Conservation (phyloP, 2,113 vertebrate species). For the Cynoglossus semilaevis region DNA sequence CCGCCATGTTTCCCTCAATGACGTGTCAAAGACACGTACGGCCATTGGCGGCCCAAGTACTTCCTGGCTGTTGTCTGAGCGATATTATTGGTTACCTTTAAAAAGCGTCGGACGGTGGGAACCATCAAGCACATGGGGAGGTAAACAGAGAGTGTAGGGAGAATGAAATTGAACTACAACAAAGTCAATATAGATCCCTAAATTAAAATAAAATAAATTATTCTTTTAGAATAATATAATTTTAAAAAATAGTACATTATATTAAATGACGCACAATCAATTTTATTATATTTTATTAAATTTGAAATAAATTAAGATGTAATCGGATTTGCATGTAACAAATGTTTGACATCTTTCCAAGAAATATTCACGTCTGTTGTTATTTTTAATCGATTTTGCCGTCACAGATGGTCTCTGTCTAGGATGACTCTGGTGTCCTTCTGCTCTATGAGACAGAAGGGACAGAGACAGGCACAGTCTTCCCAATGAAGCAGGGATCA, state of each 20-base stretch:
- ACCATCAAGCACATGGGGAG: constrained; percentile 33
- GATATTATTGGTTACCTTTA: constrained; percentile 51
- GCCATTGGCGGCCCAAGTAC: constrained; percentile 54
- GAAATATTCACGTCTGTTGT: not conserved
- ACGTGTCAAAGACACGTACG: not conserved
- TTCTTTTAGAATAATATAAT: too few relatives aligned
- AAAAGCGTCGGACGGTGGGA: constrained; percentile 19
- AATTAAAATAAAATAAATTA: too few relatives aligned
- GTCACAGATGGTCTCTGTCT: constrained; percentile 49
- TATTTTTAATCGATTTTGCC: not conserved
- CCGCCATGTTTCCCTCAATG: constrained; percentile 71
- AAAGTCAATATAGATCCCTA: not conserved
- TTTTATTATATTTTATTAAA: too few relatives aligned
- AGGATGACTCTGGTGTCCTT: constrained; percentile 33
- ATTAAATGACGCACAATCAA: too few relatives aligned
- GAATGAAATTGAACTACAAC: not conserved
- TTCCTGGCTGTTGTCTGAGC: not conserved
- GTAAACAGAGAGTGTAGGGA: constrained; percentile 40
- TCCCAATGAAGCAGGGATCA: constrained; percentile 21
- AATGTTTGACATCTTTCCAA: not conserved
- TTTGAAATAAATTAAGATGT: too few relatives aligned
- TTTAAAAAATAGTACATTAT: too few relatives aligned
- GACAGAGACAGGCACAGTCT: constrained; percentile 35
- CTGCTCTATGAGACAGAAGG: constrained; percentile 34
- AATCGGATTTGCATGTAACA: too few relatives aligned